phyloP scores from a whole-genome alignment of 2,113 vertebrate species.

The Engraulis encrasicolus region DNA sequence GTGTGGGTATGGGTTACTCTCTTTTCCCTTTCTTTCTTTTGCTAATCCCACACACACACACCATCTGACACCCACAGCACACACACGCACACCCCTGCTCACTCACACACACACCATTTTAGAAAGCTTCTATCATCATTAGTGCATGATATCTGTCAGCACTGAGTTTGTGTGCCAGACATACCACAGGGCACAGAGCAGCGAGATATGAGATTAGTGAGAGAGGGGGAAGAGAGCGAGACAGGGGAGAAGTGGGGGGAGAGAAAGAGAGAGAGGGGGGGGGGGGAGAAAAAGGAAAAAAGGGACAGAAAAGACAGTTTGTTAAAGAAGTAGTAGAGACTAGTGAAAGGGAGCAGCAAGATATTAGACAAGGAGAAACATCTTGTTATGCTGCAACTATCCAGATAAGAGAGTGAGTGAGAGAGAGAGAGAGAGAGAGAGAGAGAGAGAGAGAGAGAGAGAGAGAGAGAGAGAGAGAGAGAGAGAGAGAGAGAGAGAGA shows the following conservation, averaged over 20 bases:
- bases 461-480: neutral
- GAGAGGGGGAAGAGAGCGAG: too few relatives aligned
- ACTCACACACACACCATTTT: neutral
- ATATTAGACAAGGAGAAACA: too few relatives aligned
- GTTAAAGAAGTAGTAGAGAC: too few relatives aligned
- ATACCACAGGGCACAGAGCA: neutral
- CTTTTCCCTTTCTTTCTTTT: too few relatives aligned
- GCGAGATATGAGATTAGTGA: neutral
- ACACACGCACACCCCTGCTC: neutral
- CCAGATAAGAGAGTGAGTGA: neutral
- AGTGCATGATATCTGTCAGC: neutral
- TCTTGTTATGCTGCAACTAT: too few relatives aligned
- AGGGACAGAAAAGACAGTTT: too few relatives aligned
- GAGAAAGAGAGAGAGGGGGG: too few relatives aligned
- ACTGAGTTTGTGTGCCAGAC: neutral
- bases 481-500: neutral
- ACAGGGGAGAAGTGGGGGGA: too few relatives aligned
- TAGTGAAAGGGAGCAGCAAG: too few relatives aligned
- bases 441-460: neutral
- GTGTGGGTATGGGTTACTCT: too few relatives aligned
- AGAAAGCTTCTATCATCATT: neutral
- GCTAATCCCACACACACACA: neutral
- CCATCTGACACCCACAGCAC: slow-evolving; percentile 18
- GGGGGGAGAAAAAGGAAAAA: too few relatives aligned
- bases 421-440: neutral